Base-by-base conservation (phyloP, 92 coral and sea anemone species). In the Porites evermanni region DNA sequence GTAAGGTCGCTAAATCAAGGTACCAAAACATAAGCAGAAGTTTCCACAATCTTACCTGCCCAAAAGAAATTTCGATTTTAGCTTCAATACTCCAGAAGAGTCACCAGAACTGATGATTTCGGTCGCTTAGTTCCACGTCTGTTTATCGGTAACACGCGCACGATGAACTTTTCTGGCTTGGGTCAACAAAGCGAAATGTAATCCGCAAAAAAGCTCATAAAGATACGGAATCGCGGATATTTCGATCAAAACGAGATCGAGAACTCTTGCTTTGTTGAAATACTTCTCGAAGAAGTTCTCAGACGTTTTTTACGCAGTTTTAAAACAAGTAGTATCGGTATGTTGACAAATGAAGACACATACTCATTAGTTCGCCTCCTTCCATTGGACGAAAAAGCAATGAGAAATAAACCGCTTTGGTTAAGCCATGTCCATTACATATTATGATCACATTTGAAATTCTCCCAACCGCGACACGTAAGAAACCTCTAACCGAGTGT, bases 321-420 rank as follows among this genome's bases (percentile, higher is more conserved):
- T 63, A 66, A 23, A 67, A 24, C 61, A 58, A 21, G 21, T 60
- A 60, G 65, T 29, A 16, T 81, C 38, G 84, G 84, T 80, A 80
- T 80, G 77, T 81, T 56, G 67, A 70, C 85, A 70, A 11, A 54
- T 70, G n/a, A 81, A 19, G 67, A 80, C 77, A 69, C 77, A 38
- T 68, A 21, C 7, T 53, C 21, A 23, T 38, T 38, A 38, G 44
- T 7, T 7, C 29, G 75, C 68, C 56, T 1, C 21, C 29, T 54
- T 32, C 67, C 11, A 81, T 81, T 81, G 77, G 85, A 24, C 67
- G 77, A 29, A 7, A 17, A 53, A 53, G 12, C 53, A 26, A 26
- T 12, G 3, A 29, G 16, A 14, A 56, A 14, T 9, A 1, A 63
- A 77, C 47, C 50, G 72, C 70, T 79, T 24, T 38, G 58, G 53